Percentiles rank a stretch among this genome's conserved stretches.
Evolutionary conservation across 2,797 vertebrate species (phyloP).

Genomic region (Graptemys geographica): DNA sequence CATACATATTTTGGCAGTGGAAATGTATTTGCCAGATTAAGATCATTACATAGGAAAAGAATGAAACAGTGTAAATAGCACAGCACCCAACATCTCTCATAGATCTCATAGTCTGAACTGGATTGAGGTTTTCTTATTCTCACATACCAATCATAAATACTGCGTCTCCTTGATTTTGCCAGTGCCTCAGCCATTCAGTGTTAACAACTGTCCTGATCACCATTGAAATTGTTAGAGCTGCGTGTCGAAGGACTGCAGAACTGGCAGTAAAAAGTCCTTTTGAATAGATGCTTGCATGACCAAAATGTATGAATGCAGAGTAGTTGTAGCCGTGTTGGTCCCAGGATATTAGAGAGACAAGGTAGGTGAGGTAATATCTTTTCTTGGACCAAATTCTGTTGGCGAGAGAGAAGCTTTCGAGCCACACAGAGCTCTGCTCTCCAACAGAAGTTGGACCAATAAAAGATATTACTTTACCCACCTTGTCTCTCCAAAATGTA

Average conservation of each 20-base stretch:
- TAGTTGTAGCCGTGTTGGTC: neutral
- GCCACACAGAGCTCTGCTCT: neutral
- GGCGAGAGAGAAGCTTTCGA: neutral
- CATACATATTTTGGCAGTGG: slow-evolving; percentile 58
- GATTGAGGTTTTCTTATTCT: neutral
- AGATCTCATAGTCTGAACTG: neutral
- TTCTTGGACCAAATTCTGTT: neutral
- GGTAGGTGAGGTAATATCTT: neutral
- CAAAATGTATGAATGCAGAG: neutral
- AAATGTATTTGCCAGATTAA: slow-evolving; percentile 62
- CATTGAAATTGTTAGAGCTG: neutral
- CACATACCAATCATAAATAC: neutral
- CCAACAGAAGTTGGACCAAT: neutral
- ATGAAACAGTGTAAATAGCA: slow-evolving; percentile 31
- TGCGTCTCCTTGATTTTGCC: neutral
- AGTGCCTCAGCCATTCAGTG: neutral
- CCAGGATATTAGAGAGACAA: neutral
- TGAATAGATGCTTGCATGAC: neutral
- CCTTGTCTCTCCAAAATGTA: neutral
- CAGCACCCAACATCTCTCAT: neutral
- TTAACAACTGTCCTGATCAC: neutral
- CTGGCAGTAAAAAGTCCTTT: neutral
- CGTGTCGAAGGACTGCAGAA: neutral
- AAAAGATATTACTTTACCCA: neutral
- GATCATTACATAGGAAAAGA: slow-evolving; percentile 52